Percentiles rank a stretch among this genome's conserved stretches.
These are phyloP conservation scores for Luffia ferchaultella DNA, from an alignment of 2,888 invertebrate genomes.

Conservation along the genomic window DNA sequence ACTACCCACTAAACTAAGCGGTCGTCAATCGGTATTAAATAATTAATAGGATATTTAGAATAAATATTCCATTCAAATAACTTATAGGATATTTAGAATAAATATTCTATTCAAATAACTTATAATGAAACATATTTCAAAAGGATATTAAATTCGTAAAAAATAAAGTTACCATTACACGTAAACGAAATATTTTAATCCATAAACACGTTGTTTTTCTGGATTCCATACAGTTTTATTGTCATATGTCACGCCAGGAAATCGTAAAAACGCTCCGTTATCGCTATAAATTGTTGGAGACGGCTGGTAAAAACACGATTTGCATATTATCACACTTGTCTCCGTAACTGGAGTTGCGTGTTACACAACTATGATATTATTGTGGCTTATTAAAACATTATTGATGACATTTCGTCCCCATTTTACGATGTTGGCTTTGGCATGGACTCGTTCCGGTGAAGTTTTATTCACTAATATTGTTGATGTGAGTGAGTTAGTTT, in stretches of 20 bases:
- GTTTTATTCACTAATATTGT: too few species aligned
- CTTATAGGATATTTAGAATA: too few species aligned
- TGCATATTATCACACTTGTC: slow-evolving; percentile 49
- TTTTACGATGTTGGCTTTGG: background rate
- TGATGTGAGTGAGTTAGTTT: too few species aligned
- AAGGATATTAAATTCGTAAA: too few species aligned
- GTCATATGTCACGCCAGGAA: slow-evolving; percentile 48
- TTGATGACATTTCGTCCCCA: slow-evolving; percentile 26
- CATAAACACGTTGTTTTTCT: slow-evolving; percentile 51
- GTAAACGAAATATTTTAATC: slow-evolving; percentile 23
- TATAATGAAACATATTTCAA: too few species aligned
- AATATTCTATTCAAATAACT: too few species aligned
- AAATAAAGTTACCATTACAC: background rate
- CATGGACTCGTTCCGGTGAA: too few species aligned
- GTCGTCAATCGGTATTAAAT: too few species aligned
- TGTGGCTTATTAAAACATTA: slow-evolving; percentile 43
- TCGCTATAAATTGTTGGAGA: slow-evolving; percentile 35
- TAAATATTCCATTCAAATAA: too few species aligned
- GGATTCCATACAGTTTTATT: slow-evolving; percentile 40
- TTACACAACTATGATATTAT: slow-evolving; percentile 26
- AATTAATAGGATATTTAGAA: too few species aligned
- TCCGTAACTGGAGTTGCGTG: slow-evolving; percentile 38
- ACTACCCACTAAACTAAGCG: too few species aligned
- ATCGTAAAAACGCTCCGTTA: slow-evolving; percentile 35
- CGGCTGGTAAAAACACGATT: slow-evolving; percentile 33